Conservation (phyloP, 64 coral and sea anemone species). For the Dendronephthya gigantea region DNA sequence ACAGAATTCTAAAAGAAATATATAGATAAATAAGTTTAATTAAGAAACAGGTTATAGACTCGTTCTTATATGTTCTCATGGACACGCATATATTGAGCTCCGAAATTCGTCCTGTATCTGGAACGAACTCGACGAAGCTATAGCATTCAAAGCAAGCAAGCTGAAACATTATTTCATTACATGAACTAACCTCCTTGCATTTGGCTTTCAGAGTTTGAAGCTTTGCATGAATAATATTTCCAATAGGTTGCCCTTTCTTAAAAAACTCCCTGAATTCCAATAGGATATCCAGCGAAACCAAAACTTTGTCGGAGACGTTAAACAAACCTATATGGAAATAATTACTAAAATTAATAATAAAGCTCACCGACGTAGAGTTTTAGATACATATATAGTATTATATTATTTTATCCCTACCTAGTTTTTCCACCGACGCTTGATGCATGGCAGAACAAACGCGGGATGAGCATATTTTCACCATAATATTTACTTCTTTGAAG, state of each 20-base stretch:
- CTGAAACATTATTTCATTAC: too few species aligned
- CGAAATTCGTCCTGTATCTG: too few species aligned
- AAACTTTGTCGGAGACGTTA: not conserved
- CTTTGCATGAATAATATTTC: not conserved
- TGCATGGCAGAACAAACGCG: not conserved
- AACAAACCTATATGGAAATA: not conserved
- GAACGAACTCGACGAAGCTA: too few species aligned
- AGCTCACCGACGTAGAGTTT: not conserved
- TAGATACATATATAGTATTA: not conserved
- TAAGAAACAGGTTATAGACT: too few species aligned
- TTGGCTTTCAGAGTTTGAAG: not conserved
- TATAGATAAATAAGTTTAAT: too few species aligned
- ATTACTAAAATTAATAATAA: not conserved
- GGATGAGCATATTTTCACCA: not conserved
- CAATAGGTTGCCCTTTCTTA: not conserved
- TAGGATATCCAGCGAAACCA: not conserved
- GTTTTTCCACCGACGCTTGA: not conserved
- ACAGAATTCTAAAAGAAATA: too few species aligned
- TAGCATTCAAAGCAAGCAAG: too few species aligned
- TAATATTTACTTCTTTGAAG: not conserved
- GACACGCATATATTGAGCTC: too few species aligned
- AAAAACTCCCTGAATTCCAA: conserved; percentile 11
- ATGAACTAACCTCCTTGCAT: too few species aligned
- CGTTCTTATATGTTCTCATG: too few species aligned
- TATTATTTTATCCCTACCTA: not conserved